Base-by-base conservation (phyloP, 2,888 invertebrate genomes). In the Philereme transversata region DNA sequence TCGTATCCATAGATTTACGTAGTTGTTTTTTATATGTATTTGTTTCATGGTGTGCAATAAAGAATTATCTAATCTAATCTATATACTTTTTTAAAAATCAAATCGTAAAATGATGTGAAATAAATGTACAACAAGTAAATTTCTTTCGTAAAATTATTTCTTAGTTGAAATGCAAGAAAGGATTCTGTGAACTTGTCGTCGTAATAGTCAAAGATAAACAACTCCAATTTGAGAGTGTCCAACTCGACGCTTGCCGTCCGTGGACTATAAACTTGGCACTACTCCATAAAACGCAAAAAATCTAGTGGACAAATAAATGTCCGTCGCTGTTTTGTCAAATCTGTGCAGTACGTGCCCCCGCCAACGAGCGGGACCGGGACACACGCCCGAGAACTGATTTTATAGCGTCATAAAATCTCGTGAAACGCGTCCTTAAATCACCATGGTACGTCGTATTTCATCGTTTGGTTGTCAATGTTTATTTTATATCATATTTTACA, bases 401-500 rank as follows among this genome's bases (percentile, higher is more conserved):
- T 92, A 90, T 90, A 86, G 90, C 87, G 84, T 83, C 84, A 90
- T 92, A 92, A 92, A 91, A 91, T 90, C 88, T 86, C 86, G 87
- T 88, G 91, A 87, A 90, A 87, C 86, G 84, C 87, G 86, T 88
- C 89, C 90, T 90, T 91, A 91, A 90, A 91, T 91, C 91, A 92
- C 89, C 86, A 78, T 84, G 83, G 80, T 84, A 79, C 87, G 86
- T 86, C 91, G 88, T 92, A 90, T 90, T 90, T 91, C 91, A 92
- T 90, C 90, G 91, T 92, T 91, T 82, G 90, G 86, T 88, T 92
- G 91, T 92, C 91, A 90, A 91, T 92, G 90, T 92, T 92, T 92
- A 91, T 92, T 92, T 92, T 91, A 91, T 92, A 89, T 92, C 90
- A 92, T 91, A 92, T 91, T 92, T 92, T 90, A 91, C 88, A 90